Percentiles rank a stretch among this genome's conserved stretches.
These are phyloP conservation scores for Megaceryle torquata DNA, from an alignment of 2,113 vertebrate species.

Conservation along the genomic window DNA sequence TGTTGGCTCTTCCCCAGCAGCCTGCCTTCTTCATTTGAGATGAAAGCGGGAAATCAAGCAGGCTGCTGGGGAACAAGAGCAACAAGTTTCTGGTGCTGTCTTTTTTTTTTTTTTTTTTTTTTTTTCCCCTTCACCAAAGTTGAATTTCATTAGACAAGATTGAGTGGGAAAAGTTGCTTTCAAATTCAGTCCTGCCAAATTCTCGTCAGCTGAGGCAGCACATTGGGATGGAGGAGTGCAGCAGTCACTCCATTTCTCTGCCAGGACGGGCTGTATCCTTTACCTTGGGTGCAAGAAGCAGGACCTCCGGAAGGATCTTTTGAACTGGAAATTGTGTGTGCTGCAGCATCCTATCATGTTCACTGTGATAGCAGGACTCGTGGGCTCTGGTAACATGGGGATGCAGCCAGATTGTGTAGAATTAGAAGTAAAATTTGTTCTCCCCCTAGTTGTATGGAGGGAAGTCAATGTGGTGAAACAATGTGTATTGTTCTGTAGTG, in stretches of 20 bases:
- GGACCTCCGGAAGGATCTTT: neutral
- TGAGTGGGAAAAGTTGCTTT: neutral
- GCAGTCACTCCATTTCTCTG: neutral
- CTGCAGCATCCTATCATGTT: fast-evolving
- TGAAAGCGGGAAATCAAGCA: neutral
- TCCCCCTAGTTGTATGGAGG: neutral
- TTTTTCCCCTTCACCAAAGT: neutral
- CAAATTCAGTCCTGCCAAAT: too few relatives aligned
- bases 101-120: too few relatives aligned
- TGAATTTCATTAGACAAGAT: neutral
- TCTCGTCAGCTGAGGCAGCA: neutral
- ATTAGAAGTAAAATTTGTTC: neutral
- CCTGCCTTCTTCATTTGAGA: too few relatives aligned
- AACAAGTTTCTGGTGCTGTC: neutral
- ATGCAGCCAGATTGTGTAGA: neutral
- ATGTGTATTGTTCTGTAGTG: neutral
- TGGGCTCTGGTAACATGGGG: neutral
- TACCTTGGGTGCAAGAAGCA: neutral
- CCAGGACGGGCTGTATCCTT: neutral
- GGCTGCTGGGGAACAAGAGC: neutral
- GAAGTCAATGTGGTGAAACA: neutral
- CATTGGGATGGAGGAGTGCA: neutral
- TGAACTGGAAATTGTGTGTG: neutral
- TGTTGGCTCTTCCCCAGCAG: neutral
- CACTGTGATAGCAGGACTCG: fast-evolving